Base-by-base conservation (phyloP, 2,888 invertebrate genomes). In the Melanotus villosus region DNA sequence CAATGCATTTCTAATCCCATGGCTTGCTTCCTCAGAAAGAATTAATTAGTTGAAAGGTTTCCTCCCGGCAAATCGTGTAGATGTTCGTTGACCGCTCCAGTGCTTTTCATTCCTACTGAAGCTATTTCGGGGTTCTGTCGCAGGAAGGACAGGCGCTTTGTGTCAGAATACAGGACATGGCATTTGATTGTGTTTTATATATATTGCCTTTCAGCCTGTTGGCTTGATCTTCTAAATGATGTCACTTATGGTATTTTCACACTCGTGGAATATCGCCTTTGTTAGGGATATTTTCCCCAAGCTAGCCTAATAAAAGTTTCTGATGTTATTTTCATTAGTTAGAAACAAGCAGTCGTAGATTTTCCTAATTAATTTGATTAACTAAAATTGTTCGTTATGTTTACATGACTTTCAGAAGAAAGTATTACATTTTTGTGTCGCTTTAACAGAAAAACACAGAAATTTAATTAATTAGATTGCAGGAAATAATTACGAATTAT, bases 11-110 rank as follows among this genome's bases (percentile, higher is more conserved):
- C 75, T 78, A 78, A 78, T 80, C 77, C 74, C 71, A 66, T 41
- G 65, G 74, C 65, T 72, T 58, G 75, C 72, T 74, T 76, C 74
- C 47, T 73, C 74, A 73, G 76, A 79, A 78, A 76, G 78, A 79
- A 80, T 79, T 81, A 81, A 81, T 81, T 81, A 81, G 80, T 77
- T 78, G 80, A 80, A 80, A 81, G 79, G 78, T 78, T 80, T 78
- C 76, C 71, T 66, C 47, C 43, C 26, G 36, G 36, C 56, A 32
- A 65, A 66, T 62, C 56, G 66, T 52, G 32, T 60, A 59, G 56
- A 65, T 69, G 67, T 68, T 72, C 67, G 64, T 69, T 72, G 75
- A 72, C 74, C 72, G 76, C 75, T 71, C 65, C 68, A 68, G 72
- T 73, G 70, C 71, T 70, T 70, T 65, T 70, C 68, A 59, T 64